Conservation (phyloP, 2,113 vertebrate genomes). For the Tretioscincus oriximinensis region DNA sequence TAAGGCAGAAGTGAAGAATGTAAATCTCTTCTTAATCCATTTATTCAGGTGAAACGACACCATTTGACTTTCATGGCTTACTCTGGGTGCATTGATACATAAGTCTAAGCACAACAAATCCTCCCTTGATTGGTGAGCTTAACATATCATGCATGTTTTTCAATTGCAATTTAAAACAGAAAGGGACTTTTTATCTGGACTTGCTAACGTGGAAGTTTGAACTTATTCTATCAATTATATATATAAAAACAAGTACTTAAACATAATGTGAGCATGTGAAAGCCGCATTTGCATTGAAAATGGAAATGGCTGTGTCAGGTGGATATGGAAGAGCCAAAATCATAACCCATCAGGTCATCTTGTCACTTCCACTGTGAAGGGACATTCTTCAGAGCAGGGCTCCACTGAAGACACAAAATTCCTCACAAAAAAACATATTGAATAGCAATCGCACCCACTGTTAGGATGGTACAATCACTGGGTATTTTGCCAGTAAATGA, state of each 20-base stretch:
- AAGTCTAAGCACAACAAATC: neutral
- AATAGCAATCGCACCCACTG: too few species aligned
- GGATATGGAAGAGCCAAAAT: too few species aligned
- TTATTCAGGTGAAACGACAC: neutral
- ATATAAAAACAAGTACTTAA: too few species aligned
- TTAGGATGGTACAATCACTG: too few species aligned
- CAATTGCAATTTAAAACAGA: neutral
- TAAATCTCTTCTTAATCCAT: neutral
- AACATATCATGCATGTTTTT: neutral
- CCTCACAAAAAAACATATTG: too few species aligned
- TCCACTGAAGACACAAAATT: too few species aligned
- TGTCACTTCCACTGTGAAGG: too few species aligned
- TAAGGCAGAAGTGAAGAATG: neutral
- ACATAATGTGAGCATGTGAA: neutral
- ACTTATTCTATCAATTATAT: neutral
- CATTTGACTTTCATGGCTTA: constrained; percentile 6
- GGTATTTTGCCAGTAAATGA: too few species aligned
- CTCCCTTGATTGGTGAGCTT: neutral
- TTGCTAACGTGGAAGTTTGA: neutral
- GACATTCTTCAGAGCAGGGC: too few species aligned
- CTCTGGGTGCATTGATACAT: neutral
- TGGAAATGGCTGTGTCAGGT: too few species aligned
- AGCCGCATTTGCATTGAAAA: too few species aligned
- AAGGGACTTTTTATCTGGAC: neutral
- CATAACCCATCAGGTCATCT: too few species aligned